phyloP scores from a whole-genome alignment of 2,888 invertebrate genomes.

The Platycnemis pennipes region DNA sequence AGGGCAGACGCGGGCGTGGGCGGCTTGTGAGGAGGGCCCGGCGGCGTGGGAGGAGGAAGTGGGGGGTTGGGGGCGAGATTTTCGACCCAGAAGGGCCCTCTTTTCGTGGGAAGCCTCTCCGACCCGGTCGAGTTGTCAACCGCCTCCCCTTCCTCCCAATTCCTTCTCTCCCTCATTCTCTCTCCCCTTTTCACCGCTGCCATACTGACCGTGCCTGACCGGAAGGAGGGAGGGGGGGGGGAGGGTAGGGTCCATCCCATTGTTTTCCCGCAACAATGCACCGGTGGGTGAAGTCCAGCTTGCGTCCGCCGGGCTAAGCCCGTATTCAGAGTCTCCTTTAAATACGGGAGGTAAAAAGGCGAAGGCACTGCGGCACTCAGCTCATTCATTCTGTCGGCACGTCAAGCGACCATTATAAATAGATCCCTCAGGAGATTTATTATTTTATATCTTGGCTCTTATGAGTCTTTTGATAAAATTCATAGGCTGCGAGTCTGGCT shows the following conservation, averaged over 20 bases:
- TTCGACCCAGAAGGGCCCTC: background rate
- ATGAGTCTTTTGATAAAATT: background rate
- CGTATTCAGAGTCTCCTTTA: background rate
- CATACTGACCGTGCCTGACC: constrained; percentile 52
- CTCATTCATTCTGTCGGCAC: background rate
- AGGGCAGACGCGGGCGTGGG: no score
- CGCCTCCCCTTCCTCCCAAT: background rate
- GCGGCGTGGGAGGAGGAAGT: background rate
- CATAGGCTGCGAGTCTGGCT: background rate
- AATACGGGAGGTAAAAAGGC: background rate
- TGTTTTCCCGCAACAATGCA: constrained; percentile 43
- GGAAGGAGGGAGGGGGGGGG: constrained; percentile 37
- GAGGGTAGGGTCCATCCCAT: constrained; percentile 5
- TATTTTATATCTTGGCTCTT: background rate
- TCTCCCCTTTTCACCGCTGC: background rate
- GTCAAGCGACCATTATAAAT: background rate
- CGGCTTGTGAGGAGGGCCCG: no score
- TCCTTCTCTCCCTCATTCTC: background rate
- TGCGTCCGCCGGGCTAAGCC: background rate
- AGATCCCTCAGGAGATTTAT: background rate
- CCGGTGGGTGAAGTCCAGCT: background rate
- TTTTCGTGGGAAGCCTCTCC: background rate
- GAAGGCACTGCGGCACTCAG: background rate
- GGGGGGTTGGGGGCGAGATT: background rate
- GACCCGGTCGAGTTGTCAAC: background rate